Base-by-base conservation (phyloP, 2,113 vertebrate genomes). In the Hippocampus guttulatus region DNA sequence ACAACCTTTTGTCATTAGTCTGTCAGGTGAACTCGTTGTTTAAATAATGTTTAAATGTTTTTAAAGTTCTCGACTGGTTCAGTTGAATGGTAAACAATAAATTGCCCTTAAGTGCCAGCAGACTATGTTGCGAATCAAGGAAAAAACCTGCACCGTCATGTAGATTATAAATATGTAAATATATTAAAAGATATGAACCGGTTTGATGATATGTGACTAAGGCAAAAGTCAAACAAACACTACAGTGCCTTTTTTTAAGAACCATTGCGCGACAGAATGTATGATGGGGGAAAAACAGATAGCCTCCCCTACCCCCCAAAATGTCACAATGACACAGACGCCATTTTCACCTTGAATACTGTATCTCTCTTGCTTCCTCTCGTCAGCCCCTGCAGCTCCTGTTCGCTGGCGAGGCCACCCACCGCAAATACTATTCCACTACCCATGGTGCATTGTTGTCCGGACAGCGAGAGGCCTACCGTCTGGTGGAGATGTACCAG, bases 371-470 rank as follows among this genome's bases (percentile, higher is more conserved):
- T 11, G 47, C 65, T 58, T 14, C 38, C 30, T 30, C 6, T 16
- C 68, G 47, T 68, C 90, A 99, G 97, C 94, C 94, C 52, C 93
- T 97, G 90, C 97, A 99, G 94, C 94, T 99, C 92, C 93, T 99
- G 92, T 99, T 99, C 76, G 97, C 97, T 0, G 97, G 97, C 23
- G 97, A 99, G 90, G 96, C 97, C 85, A 99, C 97, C 41, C 96
- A 99, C 90, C 94, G 97, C 89, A 97, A 98, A 88, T 99, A 97
- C 91, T 99, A 99, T 91, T 98, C 97, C 91, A 99, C 97, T 25
- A 97, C 97, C 86, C 97, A 99, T 69, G 97, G 97, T 94, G 97
- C 97, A 94, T 92, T 99, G 94, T 93, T 98, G 77, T 98, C 97
- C 16, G 97, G 97, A 80, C 95, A 98, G 94, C 94, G 96, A 15